Conservation (phyloP, 1,140 invertebrate genomes). For the Polypedilum pembai region DNA sequence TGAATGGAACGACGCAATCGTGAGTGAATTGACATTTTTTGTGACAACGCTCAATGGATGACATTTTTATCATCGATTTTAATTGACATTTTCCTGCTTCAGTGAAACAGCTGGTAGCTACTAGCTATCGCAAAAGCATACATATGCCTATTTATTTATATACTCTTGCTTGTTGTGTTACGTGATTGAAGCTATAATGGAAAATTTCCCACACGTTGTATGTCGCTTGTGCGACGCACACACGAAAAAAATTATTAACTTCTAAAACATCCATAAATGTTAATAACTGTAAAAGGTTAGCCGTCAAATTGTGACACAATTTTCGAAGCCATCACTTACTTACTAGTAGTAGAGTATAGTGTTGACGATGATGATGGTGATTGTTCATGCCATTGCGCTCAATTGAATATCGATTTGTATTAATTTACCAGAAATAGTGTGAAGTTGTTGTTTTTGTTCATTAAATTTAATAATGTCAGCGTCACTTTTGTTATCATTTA, state of each 20-base stretch:
- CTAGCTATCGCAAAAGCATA: too few relatives aligned
- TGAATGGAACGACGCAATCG: not conserved
- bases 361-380: too few relatives aligned
- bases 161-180: not conserved
- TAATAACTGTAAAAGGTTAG: not conserved
- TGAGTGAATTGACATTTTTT: conserved; percentile 1
- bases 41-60: not conserved
- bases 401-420: conserved; percentile 19
- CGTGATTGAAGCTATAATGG: not conserved
- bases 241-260: not conserved
- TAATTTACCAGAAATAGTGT: not conserved
- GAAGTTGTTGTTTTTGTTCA: not conserved
- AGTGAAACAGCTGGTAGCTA: not conserved
- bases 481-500: not conserved
- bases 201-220: too few relatives aligned
- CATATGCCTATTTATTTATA: too few relatives aligned
- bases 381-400: not conserved
- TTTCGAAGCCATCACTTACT: not conserved
- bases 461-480: not conserved
- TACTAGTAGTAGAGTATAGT: too few relatives aligned
- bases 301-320: not conserved
- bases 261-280: conserved; percentile 17
- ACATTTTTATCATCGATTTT: conserved; percentile 23
- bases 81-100: conserved; percentile 24
- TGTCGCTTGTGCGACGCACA: too few relatives aligned